These are phyloP conservation scores for Channallabes apus DNA, from an alignment of 2,797 vertebrate species.

Conservation along the genomic window DNA sequence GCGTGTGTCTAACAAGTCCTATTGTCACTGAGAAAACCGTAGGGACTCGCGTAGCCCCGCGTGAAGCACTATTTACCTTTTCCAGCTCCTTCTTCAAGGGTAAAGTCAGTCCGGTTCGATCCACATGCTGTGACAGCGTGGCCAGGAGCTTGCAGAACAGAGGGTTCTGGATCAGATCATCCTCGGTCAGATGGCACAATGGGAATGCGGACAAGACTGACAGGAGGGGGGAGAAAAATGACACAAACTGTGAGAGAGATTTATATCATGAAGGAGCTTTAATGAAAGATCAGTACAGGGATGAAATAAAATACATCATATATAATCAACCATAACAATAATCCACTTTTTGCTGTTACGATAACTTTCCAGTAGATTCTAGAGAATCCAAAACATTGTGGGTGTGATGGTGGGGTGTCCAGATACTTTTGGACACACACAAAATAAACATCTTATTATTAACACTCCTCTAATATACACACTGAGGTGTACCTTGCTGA, in stretches of 20 bases:
- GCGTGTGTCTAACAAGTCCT: too few relatives aligned
- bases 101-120: constrained; percentile 76
- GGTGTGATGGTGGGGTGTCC: background rate
- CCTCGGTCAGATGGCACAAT: constrained; percentile 75
- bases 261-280: too few relatives aligned
- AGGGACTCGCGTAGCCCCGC: background rate
- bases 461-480: background rate
- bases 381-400: background rate
- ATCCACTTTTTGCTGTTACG: background rate
- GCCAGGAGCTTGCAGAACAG: constrained; percentile 78
- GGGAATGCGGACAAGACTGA: constrained; percentile 75
- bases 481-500: constrained; percentile 62
- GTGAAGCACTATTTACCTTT: constrained; percentile 59
- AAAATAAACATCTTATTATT: background rate
- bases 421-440: background rate
- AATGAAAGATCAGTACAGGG: background rate
- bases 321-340: too few relatives aligned
- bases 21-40: background rate
- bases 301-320: background rate
- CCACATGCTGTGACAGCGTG: constrained; percentile 74
- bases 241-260: background rate
- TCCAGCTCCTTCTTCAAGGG: constrained; percentile 75
- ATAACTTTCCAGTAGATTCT: background rate
- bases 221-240: background rate
- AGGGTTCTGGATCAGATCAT: constrained; percentile 78